Evolutionary conservation across 2,113 vertebrate species (phyloP), one percentile per base, ranked within the genome.

Genomic region (Aegotheles bennettii): DNA sequence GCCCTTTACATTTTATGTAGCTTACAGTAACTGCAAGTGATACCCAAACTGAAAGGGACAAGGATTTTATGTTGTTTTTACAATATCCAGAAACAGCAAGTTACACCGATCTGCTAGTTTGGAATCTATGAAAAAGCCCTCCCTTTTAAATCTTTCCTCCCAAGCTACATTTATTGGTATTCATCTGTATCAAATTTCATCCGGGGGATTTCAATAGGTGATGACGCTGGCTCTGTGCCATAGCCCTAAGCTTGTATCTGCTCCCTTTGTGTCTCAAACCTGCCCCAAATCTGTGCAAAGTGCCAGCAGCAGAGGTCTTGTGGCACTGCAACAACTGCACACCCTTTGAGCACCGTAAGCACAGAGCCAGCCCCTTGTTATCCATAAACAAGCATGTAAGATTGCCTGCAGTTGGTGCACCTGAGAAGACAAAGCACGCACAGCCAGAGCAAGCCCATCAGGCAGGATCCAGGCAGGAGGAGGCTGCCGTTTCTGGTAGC

Each of bases 221-320:
- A 36, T 21, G 28, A 31, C 47, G 1, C 5, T 1, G 2, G 31
- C n/a, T 69, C 40, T 61, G 2, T 2, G 2, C 28, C 51, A 11
- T 6, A 36, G 54, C 0, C 15, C 43, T 81, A 36, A 51, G 29
- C 19, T 31, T 67, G 23, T 18, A 19, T 24, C 74, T 73, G 19
- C 45, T 81, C 45, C 60, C 17, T 81, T 17, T 29, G 54, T 48
- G 15, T 33, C 43, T 20, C 67, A 76, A 51, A 83, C 23, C 53
- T 40, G 56, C 8, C 6, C 29, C 73, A 63, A 91, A 54, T 19
- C 47, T 9, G 11, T 20, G 35, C 42, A 56, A 43, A 87, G 48
- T 10, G 16, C 43, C 85, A 36, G 53, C 48, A 36, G 11, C 10
- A 10, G 35, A 74, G 38, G 33, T 1, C 0, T 4, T 16, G 31